Percentiles rank a stretch among this genome's conserved stretches.
Conservation (phyloP, 1,140 invertebrate genomes). For the Sminthurides bifidus region DNA sequence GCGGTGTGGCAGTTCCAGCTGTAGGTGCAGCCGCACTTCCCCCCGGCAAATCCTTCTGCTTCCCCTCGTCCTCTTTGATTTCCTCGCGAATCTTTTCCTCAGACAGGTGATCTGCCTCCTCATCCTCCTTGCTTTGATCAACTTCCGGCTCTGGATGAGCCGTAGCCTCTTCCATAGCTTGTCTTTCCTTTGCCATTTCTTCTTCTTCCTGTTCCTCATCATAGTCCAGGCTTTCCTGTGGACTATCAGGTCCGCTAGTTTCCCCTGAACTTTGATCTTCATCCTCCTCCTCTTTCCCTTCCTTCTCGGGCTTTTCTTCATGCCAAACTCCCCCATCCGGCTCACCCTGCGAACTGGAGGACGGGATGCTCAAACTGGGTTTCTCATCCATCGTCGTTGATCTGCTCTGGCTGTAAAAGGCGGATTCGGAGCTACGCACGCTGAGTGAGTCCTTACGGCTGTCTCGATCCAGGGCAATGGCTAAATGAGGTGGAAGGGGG, state of each 20-base stretch:
- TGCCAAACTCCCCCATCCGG: conserved; percentile 23
- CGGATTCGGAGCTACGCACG: conserved; percentile 26
- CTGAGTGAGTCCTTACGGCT: conserved; percentile 19
- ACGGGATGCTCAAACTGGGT: conserved; percentile 24
- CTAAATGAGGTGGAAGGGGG: conserved; percentile 25
- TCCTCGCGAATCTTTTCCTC: not conserved
- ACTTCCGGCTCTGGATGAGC: conserved; percentile 35
- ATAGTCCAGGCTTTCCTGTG: conserved; percentile 57
- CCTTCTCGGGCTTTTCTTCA: conserved; percentile 31
- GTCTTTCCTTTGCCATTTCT: conserved; percentile 32
- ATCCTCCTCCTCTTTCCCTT: conserved; percentile 34
- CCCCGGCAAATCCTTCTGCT: conserved; percentile 4
- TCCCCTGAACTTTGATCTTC: conserved; percentile 55
- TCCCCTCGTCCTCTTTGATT: conserved; percentile 1
- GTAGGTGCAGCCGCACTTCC: conserved; percentile 1
- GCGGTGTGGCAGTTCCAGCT: conserved; percentile 15
- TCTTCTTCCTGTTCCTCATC: conserved; percentile 44
- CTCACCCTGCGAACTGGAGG: conserved; percentile 23
- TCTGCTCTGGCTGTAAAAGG: conserved; percentile 30
- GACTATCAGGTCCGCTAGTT: conserved; percentile 65
- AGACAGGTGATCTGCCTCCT: not conserved
- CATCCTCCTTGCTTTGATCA: not conserved
- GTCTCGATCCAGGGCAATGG: conserved; percentile 5
- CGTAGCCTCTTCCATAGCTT: too few relatives aligned
- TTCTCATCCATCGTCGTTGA: conserved; percentile 34